These are phyloP conservation scores for Dasypolia templi DNA, from an alignment of 2,888 invertebrate species.

Conservation along the genomic window DNA sequence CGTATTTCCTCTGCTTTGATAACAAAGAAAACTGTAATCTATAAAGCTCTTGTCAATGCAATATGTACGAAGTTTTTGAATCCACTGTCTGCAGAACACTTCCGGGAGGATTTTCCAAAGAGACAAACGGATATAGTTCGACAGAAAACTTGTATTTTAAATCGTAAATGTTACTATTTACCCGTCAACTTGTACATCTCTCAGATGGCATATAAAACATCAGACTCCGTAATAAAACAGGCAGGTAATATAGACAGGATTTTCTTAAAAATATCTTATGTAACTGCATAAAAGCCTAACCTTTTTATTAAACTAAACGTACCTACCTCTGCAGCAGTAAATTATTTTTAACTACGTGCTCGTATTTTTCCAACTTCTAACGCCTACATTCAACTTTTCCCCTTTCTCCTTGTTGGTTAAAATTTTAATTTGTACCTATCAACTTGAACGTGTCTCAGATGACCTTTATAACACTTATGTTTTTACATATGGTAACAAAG, in stretches of 20 bases:
- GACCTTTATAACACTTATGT: too few species aligned
- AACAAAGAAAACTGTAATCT: slow-evolving; percentile 44
- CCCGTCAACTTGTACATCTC: slow-evolving; percentile 21
- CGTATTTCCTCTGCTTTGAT: slow-evolving; percentile 24
- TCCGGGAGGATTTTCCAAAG: slow-evolving; percentile 24
- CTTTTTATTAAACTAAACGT: not conserved
- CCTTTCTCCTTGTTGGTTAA: slow-evolving; percentile 61
- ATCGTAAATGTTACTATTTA: slow-evolving; percentile 29
- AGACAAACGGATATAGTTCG: slow-evolving; percentile 38
- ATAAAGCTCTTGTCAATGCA: slow-evolving; percentile 40
- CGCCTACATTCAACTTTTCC: slow-evolving; percentile 34
- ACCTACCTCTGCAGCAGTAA: too few species aligned
- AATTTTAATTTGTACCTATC: slow-evolving; percentile 65
- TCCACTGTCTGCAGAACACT: slow-evolving; percentile 37
- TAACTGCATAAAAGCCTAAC: not conserved
- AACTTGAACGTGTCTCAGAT: too few species aligned
- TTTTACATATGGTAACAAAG: too few species aligned
- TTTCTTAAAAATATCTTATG: not conserved
- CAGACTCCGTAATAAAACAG: not conserved
- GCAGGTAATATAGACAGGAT: not conserved
- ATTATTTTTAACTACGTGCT: too few species aligned
- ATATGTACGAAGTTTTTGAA: slow-evolving; percentile 42
- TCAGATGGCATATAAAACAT: not conserved
- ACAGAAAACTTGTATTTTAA: slow-evolving; percentile 49
- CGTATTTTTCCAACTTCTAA: slow-evolving; percentile 45